phyloP scores from a whole-genome alignment of 2,113 vertebrate species.

The Manacus vitellinus region DNA sequence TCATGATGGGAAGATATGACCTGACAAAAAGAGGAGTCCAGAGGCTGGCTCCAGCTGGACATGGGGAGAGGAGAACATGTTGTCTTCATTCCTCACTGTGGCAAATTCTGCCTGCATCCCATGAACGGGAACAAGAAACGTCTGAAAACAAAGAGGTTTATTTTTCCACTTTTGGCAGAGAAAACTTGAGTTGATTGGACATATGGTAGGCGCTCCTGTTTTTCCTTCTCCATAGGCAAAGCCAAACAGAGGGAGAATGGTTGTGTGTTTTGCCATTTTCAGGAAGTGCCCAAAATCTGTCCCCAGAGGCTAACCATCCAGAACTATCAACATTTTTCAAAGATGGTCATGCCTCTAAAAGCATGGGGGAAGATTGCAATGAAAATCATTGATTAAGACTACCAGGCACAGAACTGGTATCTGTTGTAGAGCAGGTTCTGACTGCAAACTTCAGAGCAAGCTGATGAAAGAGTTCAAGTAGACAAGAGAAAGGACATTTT shows the following conservation, averaged over 20 bases:
- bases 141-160: background rate
- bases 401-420: background rate
- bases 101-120: background rate
- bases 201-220: background rate
- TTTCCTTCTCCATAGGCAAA: background rate
- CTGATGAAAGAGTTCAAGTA: background rate
- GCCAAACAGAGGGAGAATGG: background rate
- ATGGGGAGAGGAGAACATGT: slow-evolving; percentile 24
- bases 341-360: background rate
- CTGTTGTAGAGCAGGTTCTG: background rate
- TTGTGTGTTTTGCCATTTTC: background rate
- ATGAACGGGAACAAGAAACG: background rate
- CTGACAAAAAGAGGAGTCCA: slow-evolving; percentile 63
- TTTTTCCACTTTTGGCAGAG: slow-evolving; percentile 7
- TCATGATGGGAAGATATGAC: slow-evolving; percentile 64
- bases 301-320: background rate
- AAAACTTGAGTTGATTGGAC: background rate
- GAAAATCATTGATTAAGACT: background rate
- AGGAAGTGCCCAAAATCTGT: background rate
- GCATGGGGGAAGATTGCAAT: background rate
- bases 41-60: slow-evolving; percentile 66
- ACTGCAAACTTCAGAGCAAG: background rate
- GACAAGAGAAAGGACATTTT: background rate
- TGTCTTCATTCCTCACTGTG: slow-evolving; percentile 27
- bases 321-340: background rate